phyloP scores from a whole-genome alignment of 2,888 invertebrate genomes.

The Clivina fossor region DNA sequence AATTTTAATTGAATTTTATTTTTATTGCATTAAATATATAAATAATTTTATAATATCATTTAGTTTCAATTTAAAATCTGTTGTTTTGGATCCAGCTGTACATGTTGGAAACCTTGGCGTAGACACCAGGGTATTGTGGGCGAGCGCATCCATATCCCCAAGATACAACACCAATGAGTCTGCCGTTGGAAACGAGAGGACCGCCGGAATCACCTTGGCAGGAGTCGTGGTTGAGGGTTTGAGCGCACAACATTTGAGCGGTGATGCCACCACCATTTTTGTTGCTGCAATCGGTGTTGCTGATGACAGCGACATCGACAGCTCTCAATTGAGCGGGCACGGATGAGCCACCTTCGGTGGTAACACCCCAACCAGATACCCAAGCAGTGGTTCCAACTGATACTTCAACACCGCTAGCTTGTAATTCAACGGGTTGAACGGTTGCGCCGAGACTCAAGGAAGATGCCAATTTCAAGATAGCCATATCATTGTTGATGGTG shows the following conservation, averaged over 20 bases:
- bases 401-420: not conserved
- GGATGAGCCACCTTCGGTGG: not conserved
- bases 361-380: slow-evolving; percentile 23
- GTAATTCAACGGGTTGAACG: not conserved
- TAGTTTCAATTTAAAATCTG: slow-evolving; percentile 6
- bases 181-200: slow-evolving; percentile 4
- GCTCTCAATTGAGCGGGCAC: not conserved
- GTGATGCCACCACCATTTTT: not conserved
- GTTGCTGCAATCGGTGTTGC: not conserved
- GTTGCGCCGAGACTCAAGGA: not conserved
- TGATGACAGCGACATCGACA: slow-evolving; percentile 14
- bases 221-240: slow-evolving; percentile 2
- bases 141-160: slow-evolving; percentile 17
- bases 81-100: slow-evolving; percentile 7
- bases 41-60: not conserved
- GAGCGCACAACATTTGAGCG: slow-evolving; percentile 8
- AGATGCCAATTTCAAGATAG: not conserved
- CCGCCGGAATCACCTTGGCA: slow-evolving; percentile 26
- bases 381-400: slow-evolving; percentile 3
- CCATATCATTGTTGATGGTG: not conserved
- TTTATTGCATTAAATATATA: too few species aligned
- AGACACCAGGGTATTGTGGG: slow-evolving; percentile 16
- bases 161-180: slow-evolving; percentile 20
- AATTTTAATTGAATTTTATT: too few species aligned
- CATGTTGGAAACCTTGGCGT: slow-evolving; percentile 21